Base-by-base conservation (phyloP, 2,113 vertebrate genomes). In the Nothocercus julius region DNA sequence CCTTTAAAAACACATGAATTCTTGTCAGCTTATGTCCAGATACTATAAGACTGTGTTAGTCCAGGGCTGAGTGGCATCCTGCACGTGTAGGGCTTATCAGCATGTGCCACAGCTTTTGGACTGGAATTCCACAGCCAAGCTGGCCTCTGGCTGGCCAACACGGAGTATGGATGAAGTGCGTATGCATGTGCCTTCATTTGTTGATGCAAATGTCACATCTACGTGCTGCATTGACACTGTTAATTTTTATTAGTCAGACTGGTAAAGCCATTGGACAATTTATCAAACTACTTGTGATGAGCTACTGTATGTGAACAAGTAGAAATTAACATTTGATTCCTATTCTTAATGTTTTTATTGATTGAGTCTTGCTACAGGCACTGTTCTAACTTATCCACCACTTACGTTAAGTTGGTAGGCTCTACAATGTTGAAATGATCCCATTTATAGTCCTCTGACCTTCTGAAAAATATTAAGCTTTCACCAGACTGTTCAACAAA, bases 51-150 rank as follows among this genome's bases (percentile, higher is more conserved):
- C 15, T 49, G 0, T 66, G 53, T 38, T 19, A 59, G 54, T 34
- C 18, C 51, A 42, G 27, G 19, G 24, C 27, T 40, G 70, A 85
- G 76, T 40, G 51, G 11, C 25, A 15, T 25, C 42, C 61, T 79
- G 66, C 54, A 58, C 28, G 54, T 32, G 54, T 32, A 30, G 28
- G 54, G 28, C 42, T 82, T 63, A 25, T 20, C 28, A 74, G 28
- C 17, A 24, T 0, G 0, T 38, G 25, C 7, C 42, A 10, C 5
- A 0, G 3, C 13, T 69, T 68, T 69, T 0, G 5, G 62, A 6
- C 1, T 13, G 76, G n/a, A 79, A 15, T 38, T 25, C 4, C 32
- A 4, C 28, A 69, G 66, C 11, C 62, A 64, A 54, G 21, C 58
- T 24, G 32, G 38, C 47, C 21, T 82, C 62, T n/a, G 61, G 7